Evolutionary conservation across 2,888 invertebrate species (phyloP), one percentile per base, ranked within the genome.

Genomic region (Acleris laterana): DNA sequence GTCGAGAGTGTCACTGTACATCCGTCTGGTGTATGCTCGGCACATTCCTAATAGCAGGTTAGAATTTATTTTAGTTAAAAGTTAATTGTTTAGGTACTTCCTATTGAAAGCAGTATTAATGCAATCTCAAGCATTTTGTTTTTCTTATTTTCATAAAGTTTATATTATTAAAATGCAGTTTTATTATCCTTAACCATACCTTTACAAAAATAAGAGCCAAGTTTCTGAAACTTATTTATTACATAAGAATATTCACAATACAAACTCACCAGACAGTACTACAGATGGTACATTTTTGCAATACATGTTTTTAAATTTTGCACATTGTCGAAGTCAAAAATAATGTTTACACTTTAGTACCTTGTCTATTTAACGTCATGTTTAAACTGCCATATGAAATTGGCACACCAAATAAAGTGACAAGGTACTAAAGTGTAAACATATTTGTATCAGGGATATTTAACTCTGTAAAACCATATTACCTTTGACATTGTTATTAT

Each of bases 101-200:
- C 20, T 46, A 19, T 25, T 25, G 16, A 49, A 52, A 22, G 46
- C 20, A 52, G 17, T 28, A 57, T 52, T 51, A 46, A 46, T 52
- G 46, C 57, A 56, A 57, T 61, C 57, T 62, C 52, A 48, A 66
- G 62, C 44, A 22, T 52, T 57, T 32, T 62, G 7, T 62, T 58
- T 57, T 20, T 44, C 3, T 52, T 60, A 44, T 60, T 62, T 56
- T 64, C 17, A 52, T 57, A 62, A 68, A 62, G 52, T 58, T 61
- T 57, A 20, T 56, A 17, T 42, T 42, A 16, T 38, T 13, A 42
- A 22, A 55, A 55, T n/a, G 16, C 16, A 38, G 17, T 55, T 20
- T 22, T 0, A 11, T 63, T 63, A 50, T 52, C 53, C 65, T 44
- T 62, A 57, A 55, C 52, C 38, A 4, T 38, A 38, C 13, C 38